Percentiles rank a stretch among this genome's conserved stretches.
Conservation (phyloP, 1,140 invertebrate species). For the Argopecten irradians region DNA sequence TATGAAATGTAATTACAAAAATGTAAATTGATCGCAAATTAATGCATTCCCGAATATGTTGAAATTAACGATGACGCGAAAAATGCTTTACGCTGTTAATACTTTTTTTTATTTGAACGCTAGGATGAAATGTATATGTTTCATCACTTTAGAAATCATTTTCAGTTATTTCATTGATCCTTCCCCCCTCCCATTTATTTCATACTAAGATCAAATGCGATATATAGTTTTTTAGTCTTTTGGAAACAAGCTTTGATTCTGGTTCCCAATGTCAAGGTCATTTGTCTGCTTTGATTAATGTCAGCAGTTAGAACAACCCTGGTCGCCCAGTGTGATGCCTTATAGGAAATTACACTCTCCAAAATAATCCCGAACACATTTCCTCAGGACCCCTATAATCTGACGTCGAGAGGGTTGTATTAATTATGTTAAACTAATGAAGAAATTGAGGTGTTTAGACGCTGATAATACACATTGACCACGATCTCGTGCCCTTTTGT, state of each 20-base stretch:
- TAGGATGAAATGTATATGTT: too few species aligned
- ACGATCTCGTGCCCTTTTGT: not conserved
- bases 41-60: too few species aligned
- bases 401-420: not conserved
- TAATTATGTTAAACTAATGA: slow-evolving; percentile 19
- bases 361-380: not conserved
- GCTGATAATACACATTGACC: not conserved
- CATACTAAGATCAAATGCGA: too few species aligned
- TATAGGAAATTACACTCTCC: slow-evolving; percentile 4
- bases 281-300: not conserved
- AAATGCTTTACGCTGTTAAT: too few species aligned
- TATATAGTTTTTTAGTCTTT: too few species aligned
- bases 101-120: too few species aligned
- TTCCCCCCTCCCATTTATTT: too few species aligned
- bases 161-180: too few species aligned
- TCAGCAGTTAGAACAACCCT: not conserved
- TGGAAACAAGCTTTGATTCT: not conserved
- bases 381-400: not conserved
- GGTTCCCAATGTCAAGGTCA: not conserved
- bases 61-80: too few species aligned
- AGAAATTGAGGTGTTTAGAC: not conserved
- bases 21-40: too few species aligned
- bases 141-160: too few species aligned
- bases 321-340: not conserved
- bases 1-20: too few species aligned